Evolutionary conservation across 2,113 vertebrate species (phyloP).

Genomic region (Zeus faber): DNA sequence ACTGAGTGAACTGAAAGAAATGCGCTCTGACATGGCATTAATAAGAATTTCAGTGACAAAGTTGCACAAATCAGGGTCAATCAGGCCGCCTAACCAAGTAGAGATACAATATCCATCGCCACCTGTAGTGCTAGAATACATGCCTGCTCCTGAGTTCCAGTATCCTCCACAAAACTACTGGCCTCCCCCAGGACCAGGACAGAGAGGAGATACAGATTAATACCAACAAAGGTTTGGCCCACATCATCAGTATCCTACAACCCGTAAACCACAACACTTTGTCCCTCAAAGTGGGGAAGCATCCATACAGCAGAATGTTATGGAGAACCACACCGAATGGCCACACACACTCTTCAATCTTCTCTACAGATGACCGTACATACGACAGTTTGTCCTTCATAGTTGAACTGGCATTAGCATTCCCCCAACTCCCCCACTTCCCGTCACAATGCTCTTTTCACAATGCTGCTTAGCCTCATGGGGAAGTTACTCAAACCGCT

Average conservation of each 20-base stretch:
- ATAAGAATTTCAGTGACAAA: not conserved
- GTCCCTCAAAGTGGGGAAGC: constrained; percentile 21
- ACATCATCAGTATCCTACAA: not conserved
- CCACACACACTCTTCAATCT: constrained; percentile 24
- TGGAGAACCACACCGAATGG: constrained; percentile 9
- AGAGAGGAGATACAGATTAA: constrained; percentile 3
- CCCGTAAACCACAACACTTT: constrained; percentile 2
- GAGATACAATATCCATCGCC: not conserved
- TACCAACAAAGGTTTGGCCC: constrained; percentile 8
- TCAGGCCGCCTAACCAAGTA: not conserved
- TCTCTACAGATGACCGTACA: too few species aligned
- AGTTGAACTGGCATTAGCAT: constrained; percentile 39
- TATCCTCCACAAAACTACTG: not conserved
- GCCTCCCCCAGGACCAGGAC: not conserved
- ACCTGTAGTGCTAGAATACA: constrained; percentile 3
- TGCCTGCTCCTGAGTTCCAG: not conserved
- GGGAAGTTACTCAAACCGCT: constrained; percentile 25
- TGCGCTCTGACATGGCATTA: constrained; percentile 14
- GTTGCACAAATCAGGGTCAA: not conserved
- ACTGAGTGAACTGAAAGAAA: not conserved
- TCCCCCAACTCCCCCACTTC: constrained; percentile 22
- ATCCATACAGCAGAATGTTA: constrained; percentile 4
- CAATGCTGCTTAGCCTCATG: constrained; percentile 19
- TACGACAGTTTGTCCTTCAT: constrained; percentile 1
- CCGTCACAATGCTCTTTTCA: constrained; percentile 13